Conservation (phyloP, 2,113 vertebrate species). For the Spermophilus dauricus region DNA sequence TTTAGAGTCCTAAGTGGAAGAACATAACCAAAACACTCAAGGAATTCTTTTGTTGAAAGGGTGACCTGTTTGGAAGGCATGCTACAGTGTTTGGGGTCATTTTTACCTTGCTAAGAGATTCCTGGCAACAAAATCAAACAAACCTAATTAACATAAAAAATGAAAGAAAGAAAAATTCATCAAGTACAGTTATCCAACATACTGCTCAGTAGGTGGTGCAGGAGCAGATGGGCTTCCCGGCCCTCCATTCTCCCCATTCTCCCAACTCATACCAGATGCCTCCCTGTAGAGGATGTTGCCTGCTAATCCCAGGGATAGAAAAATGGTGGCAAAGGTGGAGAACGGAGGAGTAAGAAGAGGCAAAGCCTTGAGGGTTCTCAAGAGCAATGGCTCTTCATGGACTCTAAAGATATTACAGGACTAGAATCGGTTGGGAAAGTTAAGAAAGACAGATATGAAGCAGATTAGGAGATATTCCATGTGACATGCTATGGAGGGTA, state of each 20-base stretch:
- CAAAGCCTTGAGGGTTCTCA: background rate
- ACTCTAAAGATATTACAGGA: background rate
- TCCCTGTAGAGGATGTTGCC: background rate
- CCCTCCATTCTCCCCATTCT: background rate
- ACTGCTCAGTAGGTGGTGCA: background rate
- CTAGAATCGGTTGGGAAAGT: background rate
- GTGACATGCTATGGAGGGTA: background rate
- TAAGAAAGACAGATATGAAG: conserved; percentile 24
- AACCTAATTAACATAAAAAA: background rate
- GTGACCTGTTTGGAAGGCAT: background rate
- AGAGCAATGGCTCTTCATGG: background rate
- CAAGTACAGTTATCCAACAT: background rate
- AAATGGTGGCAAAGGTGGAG: background rate
- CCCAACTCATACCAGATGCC: too few species aligned
- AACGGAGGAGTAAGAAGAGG: background rate
- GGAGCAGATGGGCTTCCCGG: too few species aligned
- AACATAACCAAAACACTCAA: background rate
- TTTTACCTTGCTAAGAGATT: background rate
- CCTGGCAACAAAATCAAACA: background rate
- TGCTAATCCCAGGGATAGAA: background rate
- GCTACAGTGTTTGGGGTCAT: background rate
- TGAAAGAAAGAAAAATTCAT: background rate
- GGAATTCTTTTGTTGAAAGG: background rate
- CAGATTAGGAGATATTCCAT: conserved; percentile 21
- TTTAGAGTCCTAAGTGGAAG: background rate